Base-by-base conservation (phyloP, 2,113 vertebrate genomes). In the Promerops cafer region DNA sequence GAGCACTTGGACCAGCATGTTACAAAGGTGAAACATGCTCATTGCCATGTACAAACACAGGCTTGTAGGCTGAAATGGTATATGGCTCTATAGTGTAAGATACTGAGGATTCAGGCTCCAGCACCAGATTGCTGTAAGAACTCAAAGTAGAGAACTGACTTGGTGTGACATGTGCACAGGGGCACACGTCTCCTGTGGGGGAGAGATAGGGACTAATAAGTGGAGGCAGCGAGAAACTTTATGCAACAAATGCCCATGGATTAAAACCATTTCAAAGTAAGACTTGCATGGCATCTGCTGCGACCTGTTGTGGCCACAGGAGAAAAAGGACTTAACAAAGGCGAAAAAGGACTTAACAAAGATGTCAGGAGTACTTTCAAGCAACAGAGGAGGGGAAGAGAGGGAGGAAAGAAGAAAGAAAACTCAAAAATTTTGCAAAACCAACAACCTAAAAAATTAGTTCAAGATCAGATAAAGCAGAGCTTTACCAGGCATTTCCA, bases 111-210 rank as follows among this genome's bases (percentile, higher is more conserved):
- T 45, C 31, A 20, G n/a, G 23, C 35, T 24, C 26, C 39, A 52
- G 28, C 2, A 9, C 26, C 76, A 72, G 33, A 26, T n/a, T 90
- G 33, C 7, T 42, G 0, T 22, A 23, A 77, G 47, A 79, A 45
- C 20, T 71, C 53, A 11, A 54, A 42, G 26, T 8, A n/a, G 49
- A 42, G 57, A 91, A 56, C 21, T 69, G 44, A 9, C 22, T 68
- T 56, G 16, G 8, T 68, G 13, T 71, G 63, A 42, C 20, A 49
- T n/a, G 12, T 47, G 8, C 37, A 72, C 20, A 63, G n/a, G 18
- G 33, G 7, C 27, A n/a, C n/a, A n/a, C n/a, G n/a, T n/a, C n/a
- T n/a, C n/a, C 42, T 7, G 3, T 16, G 2, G 17, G 11, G 15
- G 4, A 63, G 39, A 90, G 22, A 39, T 2, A 71, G 20, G 20